These are phyloP conservation scores for Drosophila ercepeae DNA, from an alignment of 1,140 invertebrate species.

Conservation along the genomic window DNA sequence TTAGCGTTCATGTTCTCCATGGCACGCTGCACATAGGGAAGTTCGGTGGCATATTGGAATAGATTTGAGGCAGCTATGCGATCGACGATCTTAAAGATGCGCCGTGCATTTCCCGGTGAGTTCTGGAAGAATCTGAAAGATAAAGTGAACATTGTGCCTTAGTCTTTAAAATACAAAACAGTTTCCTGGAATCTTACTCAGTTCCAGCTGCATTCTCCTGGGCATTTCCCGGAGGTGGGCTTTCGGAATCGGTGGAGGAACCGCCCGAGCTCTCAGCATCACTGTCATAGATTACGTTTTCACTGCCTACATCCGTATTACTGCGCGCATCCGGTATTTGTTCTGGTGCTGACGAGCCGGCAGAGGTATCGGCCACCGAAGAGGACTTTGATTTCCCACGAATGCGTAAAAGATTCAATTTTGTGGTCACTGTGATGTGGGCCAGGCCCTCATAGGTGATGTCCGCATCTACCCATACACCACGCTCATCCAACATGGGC, in stretches of 20 bases:
- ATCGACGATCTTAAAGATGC: slow-evolving; percentile 94
- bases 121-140: slow-evolving; percentile 63
- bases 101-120: slow-evolving; percentile 78
- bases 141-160: too few relatives aligned
- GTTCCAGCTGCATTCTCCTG: slow-evolving; percentile 40
- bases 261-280: slow-evolving; percentile 96
- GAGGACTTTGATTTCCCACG: slow-evolving; percentile 56
- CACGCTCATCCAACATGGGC: slow-evolving; percentile 92
- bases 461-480: slow-evolving; percentile 97
- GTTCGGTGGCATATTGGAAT: slow-evolving; percentile 89
- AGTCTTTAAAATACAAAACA: background rate
- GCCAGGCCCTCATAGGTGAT: slow-evolving; percentile 94
- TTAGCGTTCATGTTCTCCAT: slow-evolving; percentile 96
- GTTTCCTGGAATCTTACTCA: slow-evolving; percentile 37
- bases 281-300: slow-evolving; percentile 89
- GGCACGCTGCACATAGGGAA: slow-evolving; percentile 90
- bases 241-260: slow-evolving; percentile 94
- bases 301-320: slow-evolving; percentile 9
- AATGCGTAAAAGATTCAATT: slow-evolving; percentile 96
- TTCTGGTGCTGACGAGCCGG: slow-evolving; percentile 5
- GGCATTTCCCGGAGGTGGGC: slow-evolving; percentile 36
- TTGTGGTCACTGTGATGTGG: slow-evolving; percentile 96
- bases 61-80: slow-evolving; percentile 95
- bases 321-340: slow-evolving; percentile 17
- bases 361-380: slow-evolving; percentile 5